A percentile compares a stretch with the other conserved stretches of the same genome.
Evolutionary conservation across 2,888 invertebrate species (phyloP).

Genomic region (Eristalinus aeneus): DNA sequence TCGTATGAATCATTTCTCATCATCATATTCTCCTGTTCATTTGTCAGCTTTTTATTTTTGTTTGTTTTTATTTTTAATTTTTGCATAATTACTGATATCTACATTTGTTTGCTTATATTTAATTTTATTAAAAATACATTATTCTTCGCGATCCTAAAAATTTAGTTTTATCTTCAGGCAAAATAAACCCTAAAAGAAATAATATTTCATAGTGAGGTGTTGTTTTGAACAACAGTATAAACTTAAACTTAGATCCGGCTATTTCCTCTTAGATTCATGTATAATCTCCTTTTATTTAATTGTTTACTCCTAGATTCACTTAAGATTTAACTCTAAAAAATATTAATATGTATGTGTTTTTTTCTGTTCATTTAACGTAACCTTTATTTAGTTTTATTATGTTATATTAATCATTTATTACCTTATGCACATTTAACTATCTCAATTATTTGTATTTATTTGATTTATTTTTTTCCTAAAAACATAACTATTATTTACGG

Average conservation of each 20-base stretch:
- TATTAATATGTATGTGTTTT: constrained; percentile 63
- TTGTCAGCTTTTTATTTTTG: constrained; percentile 55
- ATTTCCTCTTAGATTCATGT: constrained; percentile 53
- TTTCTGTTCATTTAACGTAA: constrained; percentile 58
- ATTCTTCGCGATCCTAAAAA: constrained; percentile 40
- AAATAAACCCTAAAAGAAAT: constrained; percentile 33
- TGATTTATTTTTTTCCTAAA: constrained; percentile 59
- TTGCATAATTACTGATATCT: constrained; percentile 61
- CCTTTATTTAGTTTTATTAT: constrained; percentile 50
- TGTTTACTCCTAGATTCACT: constrained; percentile 61
- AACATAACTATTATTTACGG: constrained; percentile 59
- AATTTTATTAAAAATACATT: constrained; percentile 63
- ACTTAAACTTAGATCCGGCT: constrained; percentile 53
- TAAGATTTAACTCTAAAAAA: constrained; percentile 61
- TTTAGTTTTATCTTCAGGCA: constrained; percentile 21
- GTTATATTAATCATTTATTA: constrained; percentile 40
- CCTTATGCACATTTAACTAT: constrained; percentile 67
- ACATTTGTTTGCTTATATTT: constrained; percentile 54
- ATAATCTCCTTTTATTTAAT: constrained; percentile 59
- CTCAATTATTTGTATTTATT: constrained; percentile 57
- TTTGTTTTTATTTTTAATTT: constrained; percentile 27
- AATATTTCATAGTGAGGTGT: constrained; percentile 49
- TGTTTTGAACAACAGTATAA: constrained; percentile 65
- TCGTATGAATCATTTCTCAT: constrained; percentile 43
- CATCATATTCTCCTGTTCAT: constrained; percentile 28